Evolutionary conservation across 2,888 invertebrate genomes (phyloP), one percentile per base, ranked within the genome.

Genomic region (Steinernema hermaphroditum): DNA sequence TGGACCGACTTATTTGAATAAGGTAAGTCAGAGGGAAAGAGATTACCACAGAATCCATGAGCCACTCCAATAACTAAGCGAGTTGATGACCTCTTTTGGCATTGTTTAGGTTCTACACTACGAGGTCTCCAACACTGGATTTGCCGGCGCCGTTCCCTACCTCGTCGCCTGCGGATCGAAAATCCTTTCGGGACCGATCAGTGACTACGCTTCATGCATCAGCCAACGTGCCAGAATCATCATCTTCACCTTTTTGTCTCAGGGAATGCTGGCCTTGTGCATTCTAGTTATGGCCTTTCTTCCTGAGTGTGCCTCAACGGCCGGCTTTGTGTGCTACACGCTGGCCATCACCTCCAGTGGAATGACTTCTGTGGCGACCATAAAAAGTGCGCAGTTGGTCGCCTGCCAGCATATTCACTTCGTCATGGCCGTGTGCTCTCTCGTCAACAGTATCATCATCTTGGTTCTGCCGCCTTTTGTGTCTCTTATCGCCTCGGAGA

Each of bases 251-350:
- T 50, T 50, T 24, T 24, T 50, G 2, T 50, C 50, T 12, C 50
- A 50, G 22, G 50, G 50, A 19, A 19, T 19, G 1, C 19, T 50
- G 22, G 19, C 50, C n/a, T 19, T 74, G 27, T 79, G 81, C 34
- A 79, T 77, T 50, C 27, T 82, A 8, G 70, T 78, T 6, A 76
- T 82, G 73, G 77, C 82, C 14, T 62, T 75, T 34, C 32, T 74
- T 16, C 68, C 74, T 14, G 37, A 54, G 6, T 22, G 37, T 14
- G 50, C 29, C 2, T 19, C 68, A 8, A 34, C 41, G 29, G 37
- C 49, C 44, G 80, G 78, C 2, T 82, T 82, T 74, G 72, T 81
- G 6, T 79, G 77, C 71, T 83, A 81, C 72, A 82, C 82, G 0
- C 71, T 74, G 8, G 78, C 81, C 22, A 80, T 81, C 69, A 76